phyloP scores from a whole-genome alignment of 30 jellyfish, hydroid and myxozoan species.

The Pseudorhiza aurosa region DNA sequence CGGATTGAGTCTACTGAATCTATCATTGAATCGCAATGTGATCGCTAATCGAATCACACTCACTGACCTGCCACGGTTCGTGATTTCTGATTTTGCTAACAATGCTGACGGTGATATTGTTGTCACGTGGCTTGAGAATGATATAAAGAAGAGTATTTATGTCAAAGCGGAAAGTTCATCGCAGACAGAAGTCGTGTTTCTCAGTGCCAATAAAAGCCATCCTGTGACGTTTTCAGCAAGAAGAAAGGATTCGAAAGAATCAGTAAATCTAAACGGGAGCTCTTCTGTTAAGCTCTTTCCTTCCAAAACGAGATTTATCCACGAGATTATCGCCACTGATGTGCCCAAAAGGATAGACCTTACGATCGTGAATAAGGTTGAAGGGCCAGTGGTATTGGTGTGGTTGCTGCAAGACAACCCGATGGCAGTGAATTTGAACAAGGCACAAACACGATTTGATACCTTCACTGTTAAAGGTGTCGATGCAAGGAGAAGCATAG shows the following conservation, averaged over 20 bases:
- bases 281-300: slow-evolving; percentile 27
- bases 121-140: slow-evolving; percentile 12
- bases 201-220: not conserved
- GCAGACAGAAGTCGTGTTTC: slow-evolving; percentile 7
- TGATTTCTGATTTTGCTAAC: slow-evolving; percentile 39
- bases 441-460: not conserved
- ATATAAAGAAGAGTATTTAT: not conserved
- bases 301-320: not conserved
- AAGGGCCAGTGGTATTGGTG: slow-evolving; percentile 18
- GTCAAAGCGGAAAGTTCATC: not conserved
- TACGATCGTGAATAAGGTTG: slow-evolving; percentile 6
- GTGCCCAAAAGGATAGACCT: slow-evolving; percentile 11
- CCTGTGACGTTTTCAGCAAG: slow-evolving; percentile 2
- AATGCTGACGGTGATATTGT: slow-evolving; percentile 19
- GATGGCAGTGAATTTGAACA: not conserved
- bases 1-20: not conserved
- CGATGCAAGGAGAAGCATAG: not conserved
- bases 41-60: not conserved
- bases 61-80: not conserved
- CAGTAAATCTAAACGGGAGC: slow-evolving; percentile 1
- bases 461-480: slow-evolving; percentile 7
- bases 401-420: slow-evolving; percentile 25
- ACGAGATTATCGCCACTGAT: slow-evolving; percentile 15
- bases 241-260: not conserved
- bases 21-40: not conserved